Evolutionary conservation across 2,797 vertebrate genomes (phyloP).

Genomic region (Margarornis squamiger): DNA sequence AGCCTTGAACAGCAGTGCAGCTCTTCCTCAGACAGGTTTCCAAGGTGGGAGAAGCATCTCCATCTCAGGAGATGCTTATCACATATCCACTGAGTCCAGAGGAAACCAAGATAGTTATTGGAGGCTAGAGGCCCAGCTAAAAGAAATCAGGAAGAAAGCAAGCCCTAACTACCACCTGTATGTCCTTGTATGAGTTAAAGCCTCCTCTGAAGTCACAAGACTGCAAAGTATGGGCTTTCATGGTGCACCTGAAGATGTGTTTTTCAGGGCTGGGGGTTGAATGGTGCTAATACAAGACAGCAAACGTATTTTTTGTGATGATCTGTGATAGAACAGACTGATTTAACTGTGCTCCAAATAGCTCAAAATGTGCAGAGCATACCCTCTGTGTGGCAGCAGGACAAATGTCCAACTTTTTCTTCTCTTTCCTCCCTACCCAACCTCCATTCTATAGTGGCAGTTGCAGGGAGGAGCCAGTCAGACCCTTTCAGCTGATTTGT

Average conservation of each 20-base stretch:
- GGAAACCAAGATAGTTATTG: not conserved
- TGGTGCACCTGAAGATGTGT: not conserved
- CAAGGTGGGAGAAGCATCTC: not conserved
- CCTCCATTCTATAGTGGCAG: not conserved
- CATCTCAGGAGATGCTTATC: not conserved
- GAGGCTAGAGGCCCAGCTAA: not conserved
- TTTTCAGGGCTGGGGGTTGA: not conserved
- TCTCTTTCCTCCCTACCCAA: not conserved
- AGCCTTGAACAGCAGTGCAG: not conserved
- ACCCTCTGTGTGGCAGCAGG: not conserved
- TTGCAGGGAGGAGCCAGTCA: not conserved
- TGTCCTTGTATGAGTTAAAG: not conserved
- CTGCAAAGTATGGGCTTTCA: not conserved
- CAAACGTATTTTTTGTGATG: not conserved
- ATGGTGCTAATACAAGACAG: not conserved
- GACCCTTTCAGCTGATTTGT: not conserved
- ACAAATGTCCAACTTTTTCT: not conserved
- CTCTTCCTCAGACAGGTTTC: not conserved
- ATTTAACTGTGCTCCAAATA: no score
- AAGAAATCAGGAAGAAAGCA: not conserved
- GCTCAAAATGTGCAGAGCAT: not conserved
- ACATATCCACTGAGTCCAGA: not conserved
- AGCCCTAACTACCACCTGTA: not conserved
- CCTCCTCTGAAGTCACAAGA: not conserved
- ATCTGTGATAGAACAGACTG: no score